Evolutionary conservation across 1,140 invertebrate species (phyloP).

Genomic region (Pachypsylla venusta): DNA sequence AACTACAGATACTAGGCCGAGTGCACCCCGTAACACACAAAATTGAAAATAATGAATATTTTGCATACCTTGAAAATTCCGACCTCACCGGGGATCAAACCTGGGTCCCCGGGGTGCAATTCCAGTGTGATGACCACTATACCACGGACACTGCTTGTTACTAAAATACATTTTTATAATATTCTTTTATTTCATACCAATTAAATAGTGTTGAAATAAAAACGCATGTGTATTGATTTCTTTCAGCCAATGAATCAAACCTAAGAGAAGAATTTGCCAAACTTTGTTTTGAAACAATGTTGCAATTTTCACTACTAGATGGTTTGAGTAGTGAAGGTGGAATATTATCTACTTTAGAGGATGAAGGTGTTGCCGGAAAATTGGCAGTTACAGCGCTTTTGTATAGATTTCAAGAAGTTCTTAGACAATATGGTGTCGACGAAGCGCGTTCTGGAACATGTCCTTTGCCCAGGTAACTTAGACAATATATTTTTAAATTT

Average conservation of each 20-base stretch:
- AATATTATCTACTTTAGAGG: constrained; percentile 24
- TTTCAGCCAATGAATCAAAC: constrained; percentile 59
- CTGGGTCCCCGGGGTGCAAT: too few relatives aligned
- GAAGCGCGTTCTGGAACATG: constrained; percentile 78
- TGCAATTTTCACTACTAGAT: constrained; percentile 78
- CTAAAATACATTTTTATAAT: too few relatives aligned
- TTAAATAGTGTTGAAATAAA: too few relatives aligned
- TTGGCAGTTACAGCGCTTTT: constrained; percentile 81
- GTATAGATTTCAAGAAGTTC: constrained; percentile 83
- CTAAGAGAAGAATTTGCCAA: constrained; percentile 89
- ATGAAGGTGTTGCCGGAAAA: constrained; percentile 53
- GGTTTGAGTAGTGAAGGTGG: constrained; percentile 37
- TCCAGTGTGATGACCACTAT: too few relatives aligned
- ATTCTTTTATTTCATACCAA: too few relatives aligned
- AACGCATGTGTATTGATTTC: neutral
- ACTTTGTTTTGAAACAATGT: constrained; percentile 86
- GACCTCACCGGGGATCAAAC: too few relatives aligned
- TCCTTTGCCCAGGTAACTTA: constrained; percentile 74
- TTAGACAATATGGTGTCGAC: constrained; percentile 75
- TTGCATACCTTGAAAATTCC: too few relatives aligned
- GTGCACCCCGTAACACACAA: too few relatives aligned
- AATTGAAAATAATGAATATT: too few relatives aligned
- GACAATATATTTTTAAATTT: too few relatives aligned
- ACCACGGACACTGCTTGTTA: neutral
- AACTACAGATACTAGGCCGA: too few relatives aligned